Percentiles rank a stretch among this genome's conserved stretches.
phyloP scores from a whole-genome alignment of 2,888 invertebrate genomes.

The Pegoplata infirma region DNA sequence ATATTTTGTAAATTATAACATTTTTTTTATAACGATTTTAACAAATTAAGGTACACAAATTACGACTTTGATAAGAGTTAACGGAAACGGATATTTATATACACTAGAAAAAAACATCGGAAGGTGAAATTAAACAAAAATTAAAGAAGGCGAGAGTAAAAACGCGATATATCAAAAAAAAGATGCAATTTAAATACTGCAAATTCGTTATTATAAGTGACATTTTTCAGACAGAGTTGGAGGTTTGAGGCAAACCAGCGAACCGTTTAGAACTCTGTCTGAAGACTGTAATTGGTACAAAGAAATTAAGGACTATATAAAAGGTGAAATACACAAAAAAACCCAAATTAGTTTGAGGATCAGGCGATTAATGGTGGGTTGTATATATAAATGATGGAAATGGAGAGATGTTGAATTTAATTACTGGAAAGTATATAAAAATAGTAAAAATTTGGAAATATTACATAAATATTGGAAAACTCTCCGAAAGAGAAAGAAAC shows the following conservation, averaged over 20 bases:
- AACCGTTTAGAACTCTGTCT: slow-evolving; percentile 77
- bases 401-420: slow-evolving; percentile 8
- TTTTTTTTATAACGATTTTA: slow-evolving; percentile 40
- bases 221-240: slow-evolving; percentile 77
- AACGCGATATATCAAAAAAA: slow-evolving; percentile 45
- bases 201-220: slow-evolving; percentile 46
- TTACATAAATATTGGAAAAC: slow-evolving; percentile 42
- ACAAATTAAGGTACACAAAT: slow-evolving; percentile 57
- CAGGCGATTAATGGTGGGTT: slow-evolving; percentile 47
- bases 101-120: slow-evolving; percentile 36
- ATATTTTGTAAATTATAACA: slow-evolving; percentile 24
- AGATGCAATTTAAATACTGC: slow-evolving; percentile 34
- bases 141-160: background rate
- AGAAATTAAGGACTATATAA: slow-evolving; percentile 43
- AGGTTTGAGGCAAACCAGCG: slow-evolving; percentile 66
- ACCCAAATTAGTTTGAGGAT: slow-evolving; percentile 68
- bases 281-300: slow-evolving; percentile 72
- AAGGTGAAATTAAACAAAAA: background rate
- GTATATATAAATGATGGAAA: slow-evolving; percentile 21
- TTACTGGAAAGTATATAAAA: background rate
- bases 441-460: slow-evolving; percentile 18
- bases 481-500: too few species aligned
- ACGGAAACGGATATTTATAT: slow-evolving; percentile 30
- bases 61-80: slow-evolving; percentile 40
- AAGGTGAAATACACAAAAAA: slow-evolving; percentile 26